phyloP scores from a whole-genome alignment of 2,113 vertebrate genomes.

The Chrysochloris asiatica region DNA sequence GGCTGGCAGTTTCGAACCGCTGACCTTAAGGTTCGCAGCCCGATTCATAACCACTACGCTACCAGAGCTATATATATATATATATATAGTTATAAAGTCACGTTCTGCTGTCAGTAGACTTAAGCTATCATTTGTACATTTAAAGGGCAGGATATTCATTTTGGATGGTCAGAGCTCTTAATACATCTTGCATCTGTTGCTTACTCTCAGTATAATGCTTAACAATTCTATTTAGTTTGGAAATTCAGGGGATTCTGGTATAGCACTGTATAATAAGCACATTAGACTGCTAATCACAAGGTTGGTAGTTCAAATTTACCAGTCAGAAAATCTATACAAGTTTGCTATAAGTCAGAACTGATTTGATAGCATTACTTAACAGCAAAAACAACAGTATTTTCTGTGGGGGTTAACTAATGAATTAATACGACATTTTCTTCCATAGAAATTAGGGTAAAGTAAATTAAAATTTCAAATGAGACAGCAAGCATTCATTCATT shows the following conservation, averaged over 20 bases:
- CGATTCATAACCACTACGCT: no score
- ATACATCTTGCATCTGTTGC: not conserved
- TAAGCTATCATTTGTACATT: not conserved
- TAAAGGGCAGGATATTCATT: not conserved
- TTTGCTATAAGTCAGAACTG: no score
- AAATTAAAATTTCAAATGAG: constrained; percentile 42
- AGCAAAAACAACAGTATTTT: no score
- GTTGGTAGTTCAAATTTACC: no score
- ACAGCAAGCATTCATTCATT: no score
- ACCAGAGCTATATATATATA: no score
- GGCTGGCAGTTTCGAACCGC: no score
- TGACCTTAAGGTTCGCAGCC: no score
- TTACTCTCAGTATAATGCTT: not conserved
- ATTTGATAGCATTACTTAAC: no score
- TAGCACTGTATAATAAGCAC: no score
- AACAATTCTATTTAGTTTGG: not conserved
- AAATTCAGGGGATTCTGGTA: not conserved
- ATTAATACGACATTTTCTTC: not conserved
- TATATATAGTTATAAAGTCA: not conserved
- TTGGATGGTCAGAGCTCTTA: not conserved
- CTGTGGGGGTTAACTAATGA: not conserved
- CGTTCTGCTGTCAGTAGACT: not conserved
- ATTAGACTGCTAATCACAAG: no score
- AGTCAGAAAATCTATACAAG: no score
- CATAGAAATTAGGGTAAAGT: not conserved